These are phyloP conservation scores for Antheraea assamensis DNA, from an alignment of 2,888 invertebrate genomes.

Conservation along the genomic window DNA sequence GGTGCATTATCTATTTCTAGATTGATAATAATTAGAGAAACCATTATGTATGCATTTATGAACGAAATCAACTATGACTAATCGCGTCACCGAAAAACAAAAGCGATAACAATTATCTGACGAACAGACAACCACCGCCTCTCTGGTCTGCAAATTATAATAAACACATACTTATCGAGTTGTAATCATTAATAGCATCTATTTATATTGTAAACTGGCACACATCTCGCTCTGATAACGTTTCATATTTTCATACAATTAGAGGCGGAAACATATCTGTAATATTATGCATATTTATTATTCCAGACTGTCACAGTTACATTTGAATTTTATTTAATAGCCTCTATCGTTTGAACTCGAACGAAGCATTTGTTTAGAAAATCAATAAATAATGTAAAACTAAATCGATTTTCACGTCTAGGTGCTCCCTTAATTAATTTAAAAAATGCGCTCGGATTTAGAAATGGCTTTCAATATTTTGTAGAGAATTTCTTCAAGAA, in stretches of 20 bases:
- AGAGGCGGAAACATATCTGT: background rate
- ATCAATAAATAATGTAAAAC: too few species aligned
- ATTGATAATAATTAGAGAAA: background rate
- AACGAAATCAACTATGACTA: background rate
- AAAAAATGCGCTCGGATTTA: too few species aligned
- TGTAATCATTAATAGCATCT: background rate
- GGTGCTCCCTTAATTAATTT: too few species aligned
- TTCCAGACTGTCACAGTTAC: background rate
- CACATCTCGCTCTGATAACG: conserved; percentile 21
- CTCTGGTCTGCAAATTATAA: conserved; percentile 6
- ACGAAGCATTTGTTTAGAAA: too few species aligned
- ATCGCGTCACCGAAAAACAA: conserved; percentile 4
- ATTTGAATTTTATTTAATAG: too few species aligned
- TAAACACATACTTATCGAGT: background rate
- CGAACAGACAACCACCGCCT: background rate
- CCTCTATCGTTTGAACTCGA: too few species aligned
- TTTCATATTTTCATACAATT: background rate
- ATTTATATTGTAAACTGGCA: conserved; percentile 29
- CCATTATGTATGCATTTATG: conserved; percentile 7
- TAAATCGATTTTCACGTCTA: too few species aligned
- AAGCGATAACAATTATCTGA: conserved; percentile 7
- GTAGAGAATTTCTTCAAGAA: too few species aligned
- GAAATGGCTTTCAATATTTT: too few species aligned
- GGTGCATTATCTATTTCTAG: background rate
- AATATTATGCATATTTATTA: background rate